These are phyloP conservation scores for Ramphastos sulfuratus DNA, from an alignment of 2,113 vertebrate genomes.

Conservation along the genomic window DNA sequence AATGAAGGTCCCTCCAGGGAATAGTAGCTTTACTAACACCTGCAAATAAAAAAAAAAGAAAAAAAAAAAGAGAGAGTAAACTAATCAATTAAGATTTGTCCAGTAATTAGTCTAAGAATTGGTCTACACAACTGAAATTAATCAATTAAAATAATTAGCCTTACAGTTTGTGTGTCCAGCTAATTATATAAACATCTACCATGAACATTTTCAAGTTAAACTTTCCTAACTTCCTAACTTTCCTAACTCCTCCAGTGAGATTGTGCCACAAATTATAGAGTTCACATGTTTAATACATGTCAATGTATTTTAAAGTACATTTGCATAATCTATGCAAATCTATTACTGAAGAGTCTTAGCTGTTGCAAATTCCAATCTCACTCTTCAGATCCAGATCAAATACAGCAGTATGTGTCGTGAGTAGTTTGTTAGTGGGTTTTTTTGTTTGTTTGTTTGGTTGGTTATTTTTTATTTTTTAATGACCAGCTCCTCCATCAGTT, in stretches of 20 bases:
- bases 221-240: neutral
- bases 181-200: constrained; percentile 23
- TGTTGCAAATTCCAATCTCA: constrained; percentile 13
- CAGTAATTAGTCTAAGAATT: constrained; percentile 14
- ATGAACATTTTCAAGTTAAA: neutral
- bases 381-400: constrained; percentile 14
- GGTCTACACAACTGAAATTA: neutral
- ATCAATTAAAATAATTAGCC: constrained; percentile 39
- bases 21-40: neutral
- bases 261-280: neutral
- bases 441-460: no score
- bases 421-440: no score
- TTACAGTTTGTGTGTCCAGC: neutral
- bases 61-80: neutral
- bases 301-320: constrained; percentile 27
- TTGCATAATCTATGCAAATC: constrained; percentile 47
- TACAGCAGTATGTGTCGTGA: neutral
- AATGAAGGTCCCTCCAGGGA: neutral
- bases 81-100: constrained; percentile 25
- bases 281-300: constrained; percentile 23
- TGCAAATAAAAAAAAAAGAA: neutral
- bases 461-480: neutral
- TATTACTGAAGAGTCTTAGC: neutral
- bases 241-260: neutral
- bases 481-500: constrained; percentile 11